Evolutionary conservation across 2,113 vertebrate species (phyloP).

Genomic region (Willisornis vidua): DNA sequence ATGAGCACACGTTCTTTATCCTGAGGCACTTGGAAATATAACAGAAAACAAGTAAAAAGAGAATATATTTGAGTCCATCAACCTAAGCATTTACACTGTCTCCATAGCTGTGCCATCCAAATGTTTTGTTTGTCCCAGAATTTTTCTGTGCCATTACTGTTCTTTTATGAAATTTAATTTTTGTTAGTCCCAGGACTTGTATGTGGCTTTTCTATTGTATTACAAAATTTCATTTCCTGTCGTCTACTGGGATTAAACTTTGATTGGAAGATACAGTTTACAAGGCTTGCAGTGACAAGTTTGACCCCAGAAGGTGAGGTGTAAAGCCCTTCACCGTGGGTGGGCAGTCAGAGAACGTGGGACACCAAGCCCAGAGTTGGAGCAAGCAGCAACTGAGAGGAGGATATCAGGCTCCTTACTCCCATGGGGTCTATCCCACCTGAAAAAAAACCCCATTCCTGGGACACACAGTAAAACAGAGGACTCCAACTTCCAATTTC

Average conservation of each 20-base stretch:
- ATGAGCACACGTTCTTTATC: neutral
- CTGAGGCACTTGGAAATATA: neutral
- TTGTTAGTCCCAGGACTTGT: neutral
- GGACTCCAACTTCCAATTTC: neutral
- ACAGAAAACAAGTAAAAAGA: neutral
- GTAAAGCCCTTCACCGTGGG: neutral
- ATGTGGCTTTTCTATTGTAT: neutral
- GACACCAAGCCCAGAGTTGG: accelerated
- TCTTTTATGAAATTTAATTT: neutral
- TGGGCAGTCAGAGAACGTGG: accelerated
- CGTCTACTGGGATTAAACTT: neutral
- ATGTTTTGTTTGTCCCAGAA: neutral
- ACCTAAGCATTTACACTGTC: neutral
- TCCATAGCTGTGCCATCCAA: neutral
- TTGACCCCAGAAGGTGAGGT: neutral
- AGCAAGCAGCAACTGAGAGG: accelerated
- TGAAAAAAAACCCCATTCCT: neutral
- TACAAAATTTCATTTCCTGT: constrained; percentile 40
- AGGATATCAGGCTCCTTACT: neutral
- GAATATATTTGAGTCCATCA: neutral
- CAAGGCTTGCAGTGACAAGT: neutral
- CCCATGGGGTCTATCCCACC: neutral
- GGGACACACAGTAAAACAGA: neutral
- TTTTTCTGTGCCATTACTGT: neutral
- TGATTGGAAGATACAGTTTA: neutral